These are phyloP conservation scores for Pseudorhiza aurosa DNA, from an alignment of 30 jellyfish, hydroid and myxozoan species.

Conservation along the genomic window DNA sequence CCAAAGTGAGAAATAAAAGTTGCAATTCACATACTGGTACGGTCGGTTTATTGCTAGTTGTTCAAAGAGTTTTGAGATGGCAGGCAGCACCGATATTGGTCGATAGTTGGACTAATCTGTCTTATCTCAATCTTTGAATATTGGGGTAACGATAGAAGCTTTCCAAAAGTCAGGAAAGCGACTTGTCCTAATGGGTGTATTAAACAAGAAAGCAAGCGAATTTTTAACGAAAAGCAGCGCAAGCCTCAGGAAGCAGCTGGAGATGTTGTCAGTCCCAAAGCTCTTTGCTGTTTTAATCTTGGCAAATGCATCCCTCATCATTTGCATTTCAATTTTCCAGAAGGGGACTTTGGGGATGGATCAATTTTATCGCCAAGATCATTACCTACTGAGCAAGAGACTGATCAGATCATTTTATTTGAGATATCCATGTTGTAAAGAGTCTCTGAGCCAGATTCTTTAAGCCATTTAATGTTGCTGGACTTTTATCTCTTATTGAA, in stretches of 20 bases:
- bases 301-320: slow-evolving; percentile 26
- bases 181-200: too few relatives aligned
- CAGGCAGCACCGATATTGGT: too few relatives aligned
- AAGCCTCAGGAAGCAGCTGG: slow-evolving; percentile 38
- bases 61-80: not conserved
- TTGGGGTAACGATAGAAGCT: too few relatives aligned
- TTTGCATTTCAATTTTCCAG: not conserved
- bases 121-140: too few relatives aligned
- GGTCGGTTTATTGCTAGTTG: too few relatives aligned
- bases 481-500: slow-evolving; percentile 1
- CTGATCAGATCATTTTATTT: not conserved
- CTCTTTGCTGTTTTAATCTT: slow-evolving; percentile 34
- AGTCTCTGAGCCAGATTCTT: slow-evolving; percentile 1
- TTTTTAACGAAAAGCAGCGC: too few relatives aligned
- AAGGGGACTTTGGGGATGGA: slow-evolving; percentile 48
- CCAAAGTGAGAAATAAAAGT: not conserved
- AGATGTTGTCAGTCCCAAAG: slow-evolving; percentile 41
- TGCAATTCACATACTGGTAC: not conserved
- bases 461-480: slow-evolving; percentile 31
- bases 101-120: not conserved
- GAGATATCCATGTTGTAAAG: not conserved
- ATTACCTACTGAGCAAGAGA: slow-evolving; percentile 58
- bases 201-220: too few relatives aligned
- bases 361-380: slow-evolving; percentile 33
- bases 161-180: too few relatives aligned